Base-by-base conservation (phyloP, 2,888 invertebrate species). In the Acleris sparsana region DNA sequence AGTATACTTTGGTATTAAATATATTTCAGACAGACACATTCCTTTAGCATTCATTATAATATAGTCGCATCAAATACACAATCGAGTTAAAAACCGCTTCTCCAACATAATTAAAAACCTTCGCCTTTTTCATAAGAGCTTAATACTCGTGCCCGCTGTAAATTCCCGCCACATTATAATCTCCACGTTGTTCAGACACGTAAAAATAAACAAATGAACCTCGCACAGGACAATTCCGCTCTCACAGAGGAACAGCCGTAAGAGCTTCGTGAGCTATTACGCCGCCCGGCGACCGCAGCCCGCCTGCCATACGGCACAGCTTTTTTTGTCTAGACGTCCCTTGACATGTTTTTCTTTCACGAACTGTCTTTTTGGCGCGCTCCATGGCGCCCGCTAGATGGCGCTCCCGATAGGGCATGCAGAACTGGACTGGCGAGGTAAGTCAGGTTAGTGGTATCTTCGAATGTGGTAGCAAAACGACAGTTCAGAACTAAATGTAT, bases 391-490 rank as follows among this genome's bases (percentile, higher is more conserved):
- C 76, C 78, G 73, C 65, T 75, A 84, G 90, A 89, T 91, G 86
- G 84, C 88, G 84, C 87, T 76, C 75, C 74, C 80, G 91, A 91
- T 90, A 89, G 82, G 76, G 77, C 77, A 87, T 83, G 86, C 88
- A 83, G 83, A 85, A 86, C 87, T 80, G 84, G 87, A 87, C 86
- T 87, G 88, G 89, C 89, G 86, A 76, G 86, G 79, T 74, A 78
- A 85, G 83, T 84, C 80, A 82, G 82, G 80, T 18, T 17, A 7
- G 17, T 48, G 17, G 17, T 48, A n/a, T 11, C 39, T 13, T 39
- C 33, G 33, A 33, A 9, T 33, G 33, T 3, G 3, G 33, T 9
- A 9, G 9, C 33, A 7, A 33, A 9, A 33, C 3, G 33, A 3
- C 33, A 9, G 1, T 3, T 33, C 33, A 33, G 9, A 33, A 33